Evolutionary conservation across 2,797 vertebrate species (phyloP).

Genomic region (Cheirogaleus major): DNA sequence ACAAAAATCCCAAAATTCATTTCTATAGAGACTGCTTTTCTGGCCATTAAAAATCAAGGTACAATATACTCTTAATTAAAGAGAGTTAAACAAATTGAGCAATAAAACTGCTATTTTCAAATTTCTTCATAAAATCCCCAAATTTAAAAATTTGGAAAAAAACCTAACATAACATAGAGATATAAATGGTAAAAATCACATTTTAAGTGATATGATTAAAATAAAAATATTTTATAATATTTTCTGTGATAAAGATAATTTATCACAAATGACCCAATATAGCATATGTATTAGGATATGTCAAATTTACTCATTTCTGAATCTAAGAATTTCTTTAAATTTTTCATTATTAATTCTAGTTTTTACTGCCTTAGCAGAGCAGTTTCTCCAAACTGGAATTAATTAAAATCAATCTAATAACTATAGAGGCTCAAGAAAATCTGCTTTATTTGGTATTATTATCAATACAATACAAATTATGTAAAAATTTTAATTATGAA

Average conservation of each 20-base stretch:
- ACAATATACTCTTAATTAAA: neutral
- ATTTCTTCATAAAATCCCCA: neutral
- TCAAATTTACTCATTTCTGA: neutral
- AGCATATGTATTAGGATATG: neutral
- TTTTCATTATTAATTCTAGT: neutral
- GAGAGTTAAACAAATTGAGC: neutral
- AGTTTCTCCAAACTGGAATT: slow-evolving; percentile 8
- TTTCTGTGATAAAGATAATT: neutral
- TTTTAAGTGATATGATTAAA: neutral
- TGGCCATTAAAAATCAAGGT: neutral
- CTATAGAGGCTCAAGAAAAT: neutral
- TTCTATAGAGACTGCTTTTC: neutral
- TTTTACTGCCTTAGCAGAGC: neutral
- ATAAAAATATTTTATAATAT: neutral
- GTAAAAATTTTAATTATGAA: slow-evolving; percentile 1
- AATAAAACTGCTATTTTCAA: neutral
- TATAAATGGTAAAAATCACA: neutral
- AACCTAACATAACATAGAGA: neutral
- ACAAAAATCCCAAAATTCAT: neutral
- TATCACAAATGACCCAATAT: neutral
- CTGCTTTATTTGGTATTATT: neutral
- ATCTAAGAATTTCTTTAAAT: neutral
- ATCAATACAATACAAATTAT: neutral
- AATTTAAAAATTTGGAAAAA: neutral
- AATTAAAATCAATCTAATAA: neutral